Evolutionary conservation across 2,113 vertebrate species (phyloP), one percentile per base, ranked within the genome.

Genomic region (Turnix velox): DNA sequence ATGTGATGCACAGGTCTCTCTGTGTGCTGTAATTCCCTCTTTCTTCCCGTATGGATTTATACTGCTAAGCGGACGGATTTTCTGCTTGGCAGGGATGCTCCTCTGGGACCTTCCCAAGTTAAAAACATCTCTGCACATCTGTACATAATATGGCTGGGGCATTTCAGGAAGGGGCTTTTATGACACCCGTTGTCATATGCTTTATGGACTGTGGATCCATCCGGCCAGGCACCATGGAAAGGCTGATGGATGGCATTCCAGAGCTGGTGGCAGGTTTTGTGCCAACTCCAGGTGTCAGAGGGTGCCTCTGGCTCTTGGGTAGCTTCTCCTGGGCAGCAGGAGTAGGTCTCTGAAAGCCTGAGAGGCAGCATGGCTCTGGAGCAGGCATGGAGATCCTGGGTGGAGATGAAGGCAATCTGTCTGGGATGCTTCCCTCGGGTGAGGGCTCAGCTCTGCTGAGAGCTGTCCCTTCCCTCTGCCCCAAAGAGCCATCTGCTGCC

Each of bases 31-130:
- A 93, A 93, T 93, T 93, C 92, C 80, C 30, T 72, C 86, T 96
- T 92, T 94, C 96, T 96, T 96, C 96, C 96, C 95, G 94, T 91
- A 94, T 93, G 90, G 94, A 95, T 96, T 96, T 95, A 95, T 92
- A 43, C 68, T 66, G 82, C 72, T 95, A 96, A 95, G 94, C 96
- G 95, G 90, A 94, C 94, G 90, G 95, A 96, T 96, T 96, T 96
- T 96, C 94, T 95, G 95, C 94, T 96, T 95, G 90, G 94, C 88
- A 91, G 79, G 88, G 94, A 88, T 39, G n/a, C 24, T 93, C 96
- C 75, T 57, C 30, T 42, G 72, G 51, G 96, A 93, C 67, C n/a
- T 80, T 94, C 85, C 51, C 46, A 45, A 87, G 86, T 93, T 92
- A 14, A 69, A 93, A 96, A 96, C 93, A 76, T 95, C 94, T 93